Conservation (phyloP, 2,113 vertebrate genomes). For the Cyphomyrus discorhynchus region DNA sequence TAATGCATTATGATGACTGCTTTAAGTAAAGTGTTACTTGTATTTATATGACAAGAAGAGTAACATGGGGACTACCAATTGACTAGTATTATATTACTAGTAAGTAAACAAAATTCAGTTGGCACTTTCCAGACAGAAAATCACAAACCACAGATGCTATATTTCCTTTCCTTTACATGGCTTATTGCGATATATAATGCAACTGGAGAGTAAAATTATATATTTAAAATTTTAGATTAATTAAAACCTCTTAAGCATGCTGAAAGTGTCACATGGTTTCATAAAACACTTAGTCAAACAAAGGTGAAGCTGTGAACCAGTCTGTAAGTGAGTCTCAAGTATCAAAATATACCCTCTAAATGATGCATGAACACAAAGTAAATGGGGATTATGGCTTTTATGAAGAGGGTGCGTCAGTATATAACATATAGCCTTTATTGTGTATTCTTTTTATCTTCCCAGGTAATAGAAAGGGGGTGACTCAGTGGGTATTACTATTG, state of each 20-base stretch:
- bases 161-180: not conserved
- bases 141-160: not conserved
- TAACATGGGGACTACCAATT: not conserved
- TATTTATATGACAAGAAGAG: not conserved
- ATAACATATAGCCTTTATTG: not conserved
- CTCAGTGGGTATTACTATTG: not conserved
- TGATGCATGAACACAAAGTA: not conserved
- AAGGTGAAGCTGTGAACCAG: not conserved
- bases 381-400: not conserved
- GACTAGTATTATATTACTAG: not conserved
- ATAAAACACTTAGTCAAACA: not conserved
- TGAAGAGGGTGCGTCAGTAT: not conserved
- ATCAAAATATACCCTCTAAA: not conserved
- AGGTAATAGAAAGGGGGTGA: not conserved
- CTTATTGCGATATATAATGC: not conserved
- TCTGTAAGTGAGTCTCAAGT: not conserved
- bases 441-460: not conserved
- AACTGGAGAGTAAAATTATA: not conserved
- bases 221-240: not conserved
- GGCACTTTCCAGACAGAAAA: not conserved
- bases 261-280: not conserved
- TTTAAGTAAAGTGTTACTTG: not conserved
- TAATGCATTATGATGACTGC: too few relatives aligned
- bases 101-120: not conserved
- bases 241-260: not conserved